Percentiles rank a stretch among this genome's conserved stretches.
These are phyloP conservation scores for Nomada ruficornis DNA, from an alignment of 2,888 invertebrate species.

Conservation along the genomic window DNA sequence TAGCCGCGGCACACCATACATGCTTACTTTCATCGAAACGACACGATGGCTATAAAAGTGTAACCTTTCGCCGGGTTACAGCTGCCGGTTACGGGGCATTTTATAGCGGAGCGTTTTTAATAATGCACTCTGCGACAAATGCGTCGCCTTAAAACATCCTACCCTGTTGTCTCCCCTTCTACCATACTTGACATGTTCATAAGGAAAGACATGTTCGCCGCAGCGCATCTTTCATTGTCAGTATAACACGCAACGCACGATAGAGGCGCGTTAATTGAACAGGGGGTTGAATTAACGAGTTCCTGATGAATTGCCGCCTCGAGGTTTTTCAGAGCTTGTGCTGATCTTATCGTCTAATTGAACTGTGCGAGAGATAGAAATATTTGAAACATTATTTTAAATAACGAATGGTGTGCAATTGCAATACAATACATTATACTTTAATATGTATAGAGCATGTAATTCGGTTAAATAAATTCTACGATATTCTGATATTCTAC, in stretches of 20 bases:
- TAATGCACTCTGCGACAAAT: conserved; percentile 28
- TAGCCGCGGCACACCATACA: conserved; percentile 20
- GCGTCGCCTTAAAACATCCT: background rate
- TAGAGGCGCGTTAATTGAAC: conserved; percentile 7
- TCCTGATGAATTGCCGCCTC: background rate
- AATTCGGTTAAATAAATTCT: too few relatives aligned
- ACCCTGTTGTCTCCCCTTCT: background rate
- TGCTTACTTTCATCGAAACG: conserved; percentile 43
- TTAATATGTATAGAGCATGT: too few relatives aligned
- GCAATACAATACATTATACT: too few relatives aligned
- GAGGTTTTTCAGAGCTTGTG: background rate
- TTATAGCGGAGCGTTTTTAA: conserved; percentile 21
- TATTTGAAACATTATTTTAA: too few relatives aligned
- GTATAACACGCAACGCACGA: background rate
- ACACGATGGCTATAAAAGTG: conserved; percentile 31
- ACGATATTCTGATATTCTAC: too few relatives aligned
- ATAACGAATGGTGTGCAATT: too few relatives aligned
- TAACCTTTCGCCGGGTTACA: conserved; percentile 9
- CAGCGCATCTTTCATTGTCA: background rate
- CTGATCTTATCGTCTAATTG: background rate
- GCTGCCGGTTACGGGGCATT: conserved; percentile 13
- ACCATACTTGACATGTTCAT: background rate
- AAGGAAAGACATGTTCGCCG: background rate
- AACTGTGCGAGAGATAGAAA: too few relatives aligned
- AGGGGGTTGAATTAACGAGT: conserved; percentile 8